phyloP scores from a whole-genome alignment of 2,888 invertebrate genomes.

The Synergus umbraculus region DNA sequence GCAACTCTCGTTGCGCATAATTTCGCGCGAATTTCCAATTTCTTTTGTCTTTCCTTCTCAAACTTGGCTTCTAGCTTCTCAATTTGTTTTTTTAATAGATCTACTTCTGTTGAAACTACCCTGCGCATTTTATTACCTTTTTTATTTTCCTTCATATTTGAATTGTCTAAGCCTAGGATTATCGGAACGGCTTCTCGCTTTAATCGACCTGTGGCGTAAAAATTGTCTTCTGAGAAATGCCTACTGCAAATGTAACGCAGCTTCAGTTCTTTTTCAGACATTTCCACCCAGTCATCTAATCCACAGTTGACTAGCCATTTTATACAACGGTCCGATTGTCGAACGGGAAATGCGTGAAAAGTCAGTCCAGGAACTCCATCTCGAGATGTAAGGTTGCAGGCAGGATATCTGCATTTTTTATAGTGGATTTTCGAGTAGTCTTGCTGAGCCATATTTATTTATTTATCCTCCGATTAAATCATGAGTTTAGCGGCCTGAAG shows the following conservation, averaged over 20 bases:
- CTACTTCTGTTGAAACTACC: conserved; percentile 20
- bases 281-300: conserved; percentile 36
- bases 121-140: background rate
- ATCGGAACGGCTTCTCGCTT: conserved; percentile 28
- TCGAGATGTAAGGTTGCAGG: conserved; percentile 34
- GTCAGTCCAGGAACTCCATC: conserved; percentile 33
- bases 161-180: conserved; percentile 17
- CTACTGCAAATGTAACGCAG: conserved; percentile 27
- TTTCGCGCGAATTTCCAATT: conserved; percentile 18
- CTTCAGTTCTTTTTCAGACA: conserved; percentile 35
- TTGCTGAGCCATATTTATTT: conserved; percentile 1
- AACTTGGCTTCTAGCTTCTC: conserved; percentile 21
- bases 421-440: conserved; percentile 23
- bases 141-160: conserved; percentile 18
- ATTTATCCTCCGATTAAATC: background rate
- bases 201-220: conserved; percentile 36
- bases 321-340: conserved; percentile 23
- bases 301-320: conserved; percentile 32
- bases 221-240: conserved; percentile 28
- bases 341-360: conserved; percentile 28
- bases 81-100: conserved; percentile 19
- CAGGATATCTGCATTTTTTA: conserved; percentile 28
- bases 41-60: conserved; percentile 26
- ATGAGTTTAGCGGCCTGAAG: background rate
- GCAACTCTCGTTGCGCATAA: conserved; percentile 32